phyloP scores from a whole-genome alignment of 2,113 vertebrate genomes.

The Cyprinodon brontotheroides region DNA sequence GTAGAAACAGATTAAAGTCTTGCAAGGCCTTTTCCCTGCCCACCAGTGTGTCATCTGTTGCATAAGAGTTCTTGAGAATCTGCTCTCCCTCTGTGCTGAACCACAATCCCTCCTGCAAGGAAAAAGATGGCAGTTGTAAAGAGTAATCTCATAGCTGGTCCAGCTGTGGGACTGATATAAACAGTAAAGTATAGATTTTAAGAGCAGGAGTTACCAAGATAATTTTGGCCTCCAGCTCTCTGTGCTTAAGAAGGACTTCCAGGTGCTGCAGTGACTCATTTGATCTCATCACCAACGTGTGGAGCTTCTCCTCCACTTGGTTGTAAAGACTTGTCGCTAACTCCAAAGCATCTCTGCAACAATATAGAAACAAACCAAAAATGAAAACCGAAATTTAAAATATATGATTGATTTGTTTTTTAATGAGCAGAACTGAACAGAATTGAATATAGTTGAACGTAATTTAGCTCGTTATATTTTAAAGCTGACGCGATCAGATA shows the following conservation, averaged over 20 bases:
- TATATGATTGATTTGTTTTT: background rate
- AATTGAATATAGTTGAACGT: too few relatives aligned
- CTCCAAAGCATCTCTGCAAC: conserved; percentile 81
- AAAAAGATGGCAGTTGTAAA: conserved; percentile 2
- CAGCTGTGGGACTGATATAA: background rate
- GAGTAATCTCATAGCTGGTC: background rate
- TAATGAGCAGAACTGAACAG: background rate
- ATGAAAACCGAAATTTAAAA: background rate
- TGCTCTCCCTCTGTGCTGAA: conserved; percentile 81
- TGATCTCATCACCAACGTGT: conserved; percentile 87
- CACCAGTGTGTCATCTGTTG: conserved; percentile 59
- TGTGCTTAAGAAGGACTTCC: conserved; percentile 81
- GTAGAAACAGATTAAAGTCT: conserved; percentile 78
- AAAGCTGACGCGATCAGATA: too few relatives aligned
- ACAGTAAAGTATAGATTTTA: background rate
- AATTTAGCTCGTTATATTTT: too few relatives aligned
- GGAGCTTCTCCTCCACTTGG: conserved; percentile 89
- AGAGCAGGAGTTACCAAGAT: conserved; percentile 70
- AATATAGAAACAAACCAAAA: background rate
- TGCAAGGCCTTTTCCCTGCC: conserved; percentile 58
- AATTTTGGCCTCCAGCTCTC: conserved; percentile 80
- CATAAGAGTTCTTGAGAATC: conserved; percentile 70
- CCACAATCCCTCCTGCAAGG: conserved; percentile 83
- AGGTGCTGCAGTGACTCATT: conserved; percentile 86
- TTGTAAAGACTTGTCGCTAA: conserved; percentile 82